Evolutionary conservation across 2,797 vertebrate species (phyloP).

Genomic region (Peromyscus nudipes): DNA sequence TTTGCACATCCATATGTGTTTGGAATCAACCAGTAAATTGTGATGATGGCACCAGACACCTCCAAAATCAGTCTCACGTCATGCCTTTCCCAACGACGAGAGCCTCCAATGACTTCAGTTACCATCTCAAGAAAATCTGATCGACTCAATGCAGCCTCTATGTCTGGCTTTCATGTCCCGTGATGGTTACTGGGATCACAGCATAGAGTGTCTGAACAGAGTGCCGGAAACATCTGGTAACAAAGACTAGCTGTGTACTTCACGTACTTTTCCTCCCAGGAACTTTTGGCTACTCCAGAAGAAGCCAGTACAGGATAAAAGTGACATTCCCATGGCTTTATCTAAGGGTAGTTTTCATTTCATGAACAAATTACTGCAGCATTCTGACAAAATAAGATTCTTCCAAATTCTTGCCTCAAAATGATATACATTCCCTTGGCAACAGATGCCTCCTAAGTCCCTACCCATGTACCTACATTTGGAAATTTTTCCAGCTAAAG

Average conservation of each 20-base stretch:
- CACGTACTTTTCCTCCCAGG: not conserved
- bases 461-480: not conserved
- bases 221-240: not conserved
- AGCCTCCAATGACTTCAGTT: not conserved
- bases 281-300: not conserved
- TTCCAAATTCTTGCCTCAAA: constrained; percentile 58
- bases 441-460: constrained; percentile 29
- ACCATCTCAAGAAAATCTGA: constrained; percentile 6
- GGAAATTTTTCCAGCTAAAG: constrained; percentile 25
- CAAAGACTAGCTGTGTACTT: not conserved
- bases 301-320: not conserved
- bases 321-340: not conserved
- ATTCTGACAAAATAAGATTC: constrained; percentile 43
- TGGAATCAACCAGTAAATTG: not conserved
- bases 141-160: not conserved
- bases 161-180: not conserved
- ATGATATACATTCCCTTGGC: not conserved
- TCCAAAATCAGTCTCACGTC: not conserved
- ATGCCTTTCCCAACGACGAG: accelerated
- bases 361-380: not conserved
- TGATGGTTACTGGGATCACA: not conserved
- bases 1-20: not conserved
- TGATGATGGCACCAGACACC: constrained; percentile 8
- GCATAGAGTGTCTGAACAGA: not conserved
- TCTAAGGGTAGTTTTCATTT: constrained; percentile 29